Evolutionary conservation across 2,113 vertebrate species (phyloP).

Genomic region (Paradoxurus hermaphroditus): DNA sequence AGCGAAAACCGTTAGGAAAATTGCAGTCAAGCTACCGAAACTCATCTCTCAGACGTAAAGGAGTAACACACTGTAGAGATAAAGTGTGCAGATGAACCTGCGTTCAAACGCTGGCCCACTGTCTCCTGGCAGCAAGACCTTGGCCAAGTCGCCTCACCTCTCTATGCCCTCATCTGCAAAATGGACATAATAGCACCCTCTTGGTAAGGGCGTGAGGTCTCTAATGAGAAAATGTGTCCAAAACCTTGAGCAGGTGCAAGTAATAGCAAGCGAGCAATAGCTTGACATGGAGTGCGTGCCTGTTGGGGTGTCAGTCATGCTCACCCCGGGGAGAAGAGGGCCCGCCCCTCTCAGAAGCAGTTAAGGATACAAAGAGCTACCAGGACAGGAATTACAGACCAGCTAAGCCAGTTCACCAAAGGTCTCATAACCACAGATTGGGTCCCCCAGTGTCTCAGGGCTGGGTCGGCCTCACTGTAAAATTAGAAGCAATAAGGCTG

Average conservation of each 20-base stretch:
- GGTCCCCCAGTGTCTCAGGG: not conserved
- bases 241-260: not conserved
- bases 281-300: fast-evolving
- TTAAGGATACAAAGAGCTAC: not conserved
- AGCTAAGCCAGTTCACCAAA: not conserved
- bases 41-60: not conserved
- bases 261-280: not conserved
- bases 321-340: not conserved
- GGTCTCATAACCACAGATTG: fast-evolving
- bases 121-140: not conserved
- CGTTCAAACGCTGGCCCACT: not conserved
- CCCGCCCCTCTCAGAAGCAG: fast-evolving
- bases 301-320: fast-evolving
- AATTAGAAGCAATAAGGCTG: not conserved
- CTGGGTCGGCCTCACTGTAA: not conserved
- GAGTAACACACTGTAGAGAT: not conserved
- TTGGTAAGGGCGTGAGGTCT: not conserved
- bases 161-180: not conserved
- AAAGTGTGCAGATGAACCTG: not conserved
- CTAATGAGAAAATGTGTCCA: not conserved
- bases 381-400: not conserved
- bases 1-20: not conserved
- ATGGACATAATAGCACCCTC: not conserved
- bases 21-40: not conserved
- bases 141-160: not conserved